phyloP scores from a whole-genome alignment of 2,113 vertebrate genomes.

The Rhombomys opimus region DNA sequence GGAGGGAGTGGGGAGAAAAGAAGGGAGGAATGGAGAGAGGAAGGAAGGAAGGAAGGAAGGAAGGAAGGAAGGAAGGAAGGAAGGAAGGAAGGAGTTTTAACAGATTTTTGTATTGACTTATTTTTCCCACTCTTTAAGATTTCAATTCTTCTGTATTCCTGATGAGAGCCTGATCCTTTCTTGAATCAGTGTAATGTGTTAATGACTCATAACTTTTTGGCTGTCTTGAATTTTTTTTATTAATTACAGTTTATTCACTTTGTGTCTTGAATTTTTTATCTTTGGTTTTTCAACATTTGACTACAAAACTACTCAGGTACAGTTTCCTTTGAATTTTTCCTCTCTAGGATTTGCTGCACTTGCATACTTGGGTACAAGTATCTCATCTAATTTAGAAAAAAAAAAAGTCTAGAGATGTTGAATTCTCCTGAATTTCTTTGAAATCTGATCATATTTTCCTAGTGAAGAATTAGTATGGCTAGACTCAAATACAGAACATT shows the following conservation, averaged over 20 bases:
- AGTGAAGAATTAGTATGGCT: neutral
- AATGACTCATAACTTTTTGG: neutral
- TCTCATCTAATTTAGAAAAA: constrained; percentile 4
- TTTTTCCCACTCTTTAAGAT: neutral
- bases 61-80: neutral
- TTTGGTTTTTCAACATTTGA: constrained; percentile 29
- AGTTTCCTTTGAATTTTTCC: constrained; percentile 4
- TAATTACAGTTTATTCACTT: too few species aligned
- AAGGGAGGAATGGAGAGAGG: neutral
- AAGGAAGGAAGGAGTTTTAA: neutral
- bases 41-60: neutral
- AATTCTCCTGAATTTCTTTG: neutral
- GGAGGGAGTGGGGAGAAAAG: accelerated
- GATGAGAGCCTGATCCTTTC: neutral
- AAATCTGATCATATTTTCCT: neutral
- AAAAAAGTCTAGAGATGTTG: neutral
- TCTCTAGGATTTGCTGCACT: neutral
- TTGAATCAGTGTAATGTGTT: neutral
- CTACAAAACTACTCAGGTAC: neutral
- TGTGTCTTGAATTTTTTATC: constrained; percentile 27
- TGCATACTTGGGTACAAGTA: neutral
- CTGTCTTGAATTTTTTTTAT: constrained; percentile 3
- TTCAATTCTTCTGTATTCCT: constrained; percentile 22
- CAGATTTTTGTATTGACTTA: constrained; percentile 24
- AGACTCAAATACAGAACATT: neutral